Base-by-base conservation (phyloP, 2,888 invertebrate genomes). In the Gisinianus flammeolus region DNA sequence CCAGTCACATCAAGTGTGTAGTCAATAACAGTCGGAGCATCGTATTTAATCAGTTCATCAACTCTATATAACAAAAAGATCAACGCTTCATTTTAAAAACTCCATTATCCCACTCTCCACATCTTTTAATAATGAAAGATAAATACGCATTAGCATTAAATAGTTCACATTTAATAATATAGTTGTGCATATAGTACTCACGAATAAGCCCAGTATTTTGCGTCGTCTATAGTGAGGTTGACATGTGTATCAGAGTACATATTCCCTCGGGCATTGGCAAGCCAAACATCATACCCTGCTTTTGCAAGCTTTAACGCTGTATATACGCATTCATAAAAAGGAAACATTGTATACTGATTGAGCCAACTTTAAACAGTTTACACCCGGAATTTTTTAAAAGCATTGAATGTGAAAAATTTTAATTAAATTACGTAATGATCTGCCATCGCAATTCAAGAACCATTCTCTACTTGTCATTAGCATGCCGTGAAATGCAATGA, bases 241-340 rank as follows among this genome's bases (percentile, higher is more conserved):
- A 26, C 28, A 81, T 89, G 89, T 22, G 85, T 80, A 44, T 84
- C 83, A 30, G 86, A 86, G 82, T 89, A 89, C 2, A 86, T 86
- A 84, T 88, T 89, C 28, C 89, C 89, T 24, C 89, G 85, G 66
- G 86, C 86, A 83, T 89, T 89, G 0, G 88, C 88, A 72, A 89
- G 66, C 78, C 78, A 78, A 4, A 78, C 78, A 28, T 78, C 78
- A 28, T 78, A 78, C 12, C 31, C 54, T 22, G 52, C 74, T 5
- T 75, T 66, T 0, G 67, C 44, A 24, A 73, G 62, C 52, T 67
- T 66, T 5, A 71, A 24, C 6, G 33, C 76, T 80, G 75, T 52
- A 31, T 6, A n/a, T 12, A 12, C 8, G 10, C 8, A n/a, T n/a
- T 5, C 8, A 24, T 64, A 64, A 24, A 24, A 64, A 64, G 24